phyloP scores from a whole-genome alignment of 2,888 invertebrate species.

The Phyllotreta cruciferae region DNA sequence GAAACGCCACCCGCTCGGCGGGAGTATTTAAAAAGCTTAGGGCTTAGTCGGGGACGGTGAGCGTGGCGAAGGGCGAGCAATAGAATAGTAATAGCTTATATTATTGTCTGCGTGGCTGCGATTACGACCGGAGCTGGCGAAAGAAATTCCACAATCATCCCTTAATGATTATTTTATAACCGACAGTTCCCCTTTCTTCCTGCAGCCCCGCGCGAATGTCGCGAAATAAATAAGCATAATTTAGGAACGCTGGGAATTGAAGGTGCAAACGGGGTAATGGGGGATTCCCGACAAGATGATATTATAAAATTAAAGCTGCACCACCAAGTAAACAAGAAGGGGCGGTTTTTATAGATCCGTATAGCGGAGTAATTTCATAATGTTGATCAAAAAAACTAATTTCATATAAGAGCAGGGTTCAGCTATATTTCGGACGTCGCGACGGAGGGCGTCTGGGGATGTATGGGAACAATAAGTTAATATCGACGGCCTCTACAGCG shows the following conservation, averaged over 20 bases:
- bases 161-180: constrained; percentile 23
- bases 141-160: constrained; percentile 20
- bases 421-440: constrained; percentile 31
- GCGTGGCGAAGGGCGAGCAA: constrained; percentile 52
- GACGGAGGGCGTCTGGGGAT: constrained; percentile 27
- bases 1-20: constrained; percentile 46
- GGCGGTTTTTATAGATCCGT: too few relatives aligned
- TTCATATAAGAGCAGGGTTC: constrained; percentile 26
- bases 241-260: too few relatives aligned
- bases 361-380: constrained; percentile 25
- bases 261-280: too few relatives aligned
- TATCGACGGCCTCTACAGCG: constrained; percentile 42
- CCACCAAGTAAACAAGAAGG: too few relatives aligned
- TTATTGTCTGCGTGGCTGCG: constrained; percentile 57
- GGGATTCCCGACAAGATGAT: too few relatives aligned
- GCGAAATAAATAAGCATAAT: not conserved
- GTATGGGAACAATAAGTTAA: constrained; percentile 41
- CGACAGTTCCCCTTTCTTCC: not conserved
- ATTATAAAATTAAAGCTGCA: too few relatives aligned
- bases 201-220: not conserved
- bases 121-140: constrained; percentile 47
- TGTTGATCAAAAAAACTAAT: constrained; percentile 38
- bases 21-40: constrained; percentile 55
- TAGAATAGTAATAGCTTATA: constrained; percentile 60
- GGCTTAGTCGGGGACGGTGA: constrained; percentile 50